Conservation (phyloP, 2,888 invertebrate genomes). For the Chymomyza fuscimana region DNA sequence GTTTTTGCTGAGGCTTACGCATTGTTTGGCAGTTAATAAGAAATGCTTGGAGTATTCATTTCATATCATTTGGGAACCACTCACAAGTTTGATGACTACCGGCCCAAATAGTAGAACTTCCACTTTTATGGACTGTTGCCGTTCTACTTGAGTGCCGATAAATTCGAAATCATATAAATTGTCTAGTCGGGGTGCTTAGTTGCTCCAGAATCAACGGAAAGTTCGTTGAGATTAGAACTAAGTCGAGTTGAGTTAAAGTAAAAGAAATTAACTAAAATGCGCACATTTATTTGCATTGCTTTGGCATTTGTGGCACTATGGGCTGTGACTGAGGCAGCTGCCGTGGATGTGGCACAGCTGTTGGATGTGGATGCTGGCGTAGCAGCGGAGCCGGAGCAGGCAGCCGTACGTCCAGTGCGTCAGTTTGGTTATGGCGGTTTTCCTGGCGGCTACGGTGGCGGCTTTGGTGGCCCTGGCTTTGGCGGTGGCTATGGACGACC, state of each 20-base stretch:
- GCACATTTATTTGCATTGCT: conserved; percentile 34
- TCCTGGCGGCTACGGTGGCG: conserved; percentile 13
- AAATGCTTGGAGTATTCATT: conserved; percentile 51
- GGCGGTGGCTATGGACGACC: conserved; percentile 11
- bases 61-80: conserved; percentile 49
- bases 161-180: conserved; percentile 60
- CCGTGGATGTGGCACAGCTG: conserved; percentile 19
- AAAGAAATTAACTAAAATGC: conserved; percentile 29
- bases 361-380: conserved; percentile 45
- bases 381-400: conserved; percentile 9
- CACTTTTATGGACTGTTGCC: conserved; percentile 48
- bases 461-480: neutral
- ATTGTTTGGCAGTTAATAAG: conserved; percentile 60
- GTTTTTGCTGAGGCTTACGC: conserved; percentile 26
- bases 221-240: conserved; percentile 38
- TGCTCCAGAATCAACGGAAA: conserved; percentile 31
- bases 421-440: conserved; percentile 34
- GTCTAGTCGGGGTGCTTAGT: conserved; percentile 26
- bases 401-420: conserved; percentile 30
- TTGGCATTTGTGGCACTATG: conserved; percentile 20
- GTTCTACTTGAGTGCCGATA: conserved; percentile 43
- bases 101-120: conserved; percentile 51
- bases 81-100: conserved; percentile 40
- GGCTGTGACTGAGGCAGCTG: conserved; percentile 12
- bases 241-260: conserved; percentile 13